Conservation (phyloP, 92 coral and sea anemone genomes). For the Heliopora coerulea region DNA sequence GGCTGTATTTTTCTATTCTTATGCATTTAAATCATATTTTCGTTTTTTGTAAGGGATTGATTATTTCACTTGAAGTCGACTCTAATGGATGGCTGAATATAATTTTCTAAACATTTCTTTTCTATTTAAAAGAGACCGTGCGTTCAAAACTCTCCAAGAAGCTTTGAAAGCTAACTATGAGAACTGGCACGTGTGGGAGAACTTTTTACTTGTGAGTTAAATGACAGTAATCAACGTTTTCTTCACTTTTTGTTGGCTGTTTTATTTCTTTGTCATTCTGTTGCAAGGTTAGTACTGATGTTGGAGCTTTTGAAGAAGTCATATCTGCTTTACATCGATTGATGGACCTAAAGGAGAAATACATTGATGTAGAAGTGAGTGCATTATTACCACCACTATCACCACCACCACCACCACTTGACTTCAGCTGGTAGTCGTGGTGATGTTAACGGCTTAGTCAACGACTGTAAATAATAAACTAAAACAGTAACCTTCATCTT, state of each 20-base stretch:
- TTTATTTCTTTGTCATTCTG: too few species aligned
- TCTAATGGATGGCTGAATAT: too few species aligned
- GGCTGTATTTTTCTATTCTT: too few species aligned
- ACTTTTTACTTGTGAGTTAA: slow-evolving; percentile 74
- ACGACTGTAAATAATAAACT: too few species aligned
- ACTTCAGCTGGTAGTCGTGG: too few species aligned
- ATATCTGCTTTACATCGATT: slow-evolving; percentile 80
- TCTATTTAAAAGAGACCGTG: slow-evolving; percentile 57
- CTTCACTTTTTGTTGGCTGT: too few species aligned
- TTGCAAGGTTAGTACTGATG: slow-evolving; percentile 75
- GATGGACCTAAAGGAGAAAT: slow-evolving; percentile 87
- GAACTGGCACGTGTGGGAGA: slow-evolving; percentile 99
- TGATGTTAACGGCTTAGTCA: too few species aligned
- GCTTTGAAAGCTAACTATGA: slow-evolving; percentile 74
- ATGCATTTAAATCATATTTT: background rate
- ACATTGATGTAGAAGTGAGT: slow-evolving; percentile 77
- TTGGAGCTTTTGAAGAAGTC: slow-evolving; percentile 77
- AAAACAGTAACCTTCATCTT: too few species aligned
- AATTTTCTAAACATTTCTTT: background rate
- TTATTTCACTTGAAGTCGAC: too few species aligned
- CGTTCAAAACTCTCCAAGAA: slow-evolving; percentile 79
- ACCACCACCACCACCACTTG: too few species aligned
- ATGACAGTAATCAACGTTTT: too few species aligned
- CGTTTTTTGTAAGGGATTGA: background rate
- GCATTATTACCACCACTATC: too few species aligned